Base-by-base conservation (phyloP, 2,113 vertebrate species). In the Mustela nigripes region DNA sequence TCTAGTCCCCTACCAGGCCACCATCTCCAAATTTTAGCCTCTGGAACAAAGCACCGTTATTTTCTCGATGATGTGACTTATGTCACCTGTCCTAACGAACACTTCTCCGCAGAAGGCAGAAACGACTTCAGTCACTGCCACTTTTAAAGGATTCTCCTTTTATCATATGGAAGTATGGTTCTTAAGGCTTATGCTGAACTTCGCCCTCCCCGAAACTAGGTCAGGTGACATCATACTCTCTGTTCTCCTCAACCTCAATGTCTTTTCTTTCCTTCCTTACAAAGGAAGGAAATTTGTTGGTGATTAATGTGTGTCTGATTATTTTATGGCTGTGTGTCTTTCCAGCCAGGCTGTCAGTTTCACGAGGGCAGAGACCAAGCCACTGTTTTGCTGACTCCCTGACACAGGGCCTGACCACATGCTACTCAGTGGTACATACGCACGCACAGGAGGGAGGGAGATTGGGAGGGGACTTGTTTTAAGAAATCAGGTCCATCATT, bases 351-450 rank as follows among this genome's bases (percentile, higher is more conserved):
- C 22, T 67, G 15, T 31, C 7, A 50, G 14, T 7, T 60, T 71
- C 36, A 0, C 11, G 10, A 26, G 31, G 5, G 11, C 3, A 39
- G 48, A 16, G n/a, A 58, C 42, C 21, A 2, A 1, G 56, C 3
- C 14, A 8, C 19, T 2, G 19, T 31, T 53, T n/a, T 56, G 92
- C 36, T n/a, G 39, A n/a, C 16, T 5, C 9, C 12, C 19, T 6
- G 31, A n/a, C 50, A 26, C n/a, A 56, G 22, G 4, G 33, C 21
- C 58, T 56, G n/a, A 28, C 45, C 26, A 5, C 31, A 1, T 2
- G 21, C 39, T 22, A 7, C 7, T 89, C 63, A 21, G 53, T 0
- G 15, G 7, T 33, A 5, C 7, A 0, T 33, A 4, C 5, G 0
- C n/a, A 1, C 8, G 4, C 39, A 24, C 2, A 22, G 11, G 4